Percentiles rank a stretch among this genome's conserved stretches.
phyloP scores from a whole-genome alignment of 2,888 invertebrate genomes.

The Yponomeuta malinellus region DNA sequence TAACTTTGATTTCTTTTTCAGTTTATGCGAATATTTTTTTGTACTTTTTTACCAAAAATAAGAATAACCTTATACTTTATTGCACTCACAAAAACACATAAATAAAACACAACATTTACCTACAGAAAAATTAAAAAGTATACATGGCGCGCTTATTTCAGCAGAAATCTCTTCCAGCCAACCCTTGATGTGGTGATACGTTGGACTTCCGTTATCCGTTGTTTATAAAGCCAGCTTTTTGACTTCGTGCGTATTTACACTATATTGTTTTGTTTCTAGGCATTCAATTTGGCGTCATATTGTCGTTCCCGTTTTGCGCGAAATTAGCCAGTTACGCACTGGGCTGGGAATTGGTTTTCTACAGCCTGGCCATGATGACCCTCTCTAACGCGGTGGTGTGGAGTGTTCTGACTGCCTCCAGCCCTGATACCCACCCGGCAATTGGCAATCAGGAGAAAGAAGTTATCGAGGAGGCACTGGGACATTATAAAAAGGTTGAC shows the following conservation, averaged over 20 bases:
- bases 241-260: neutral
- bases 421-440: slow-evolving; percentile 50
- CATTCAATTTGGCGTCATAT: slow-evolving; percentile 36
- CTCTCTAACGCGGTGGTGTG: slow-evolving; percentile 48
- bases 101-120: too few relatives aligned
- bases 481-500: slow-evolving; percentile 26
- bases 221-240: too few relatives aligned
- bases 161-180: too few relatives aligned
- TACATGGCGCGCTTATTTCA: too few relatives aligned
- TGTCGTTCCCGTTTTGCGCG: slow-evolving; percentile 44
- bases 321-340: slow-evolving; percentile 30
- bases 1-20: too few relatives aligned
- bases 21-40: too few relatives aligned
- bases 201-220: too few relatives aligned
- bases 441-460: slow-evolving; percentile 56
- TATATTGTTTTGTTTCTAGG: neutral
- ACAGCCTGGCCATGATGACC: slow-evolving; percentile 47
- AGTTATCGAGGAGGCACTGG: slow-evolving; percentile 45
- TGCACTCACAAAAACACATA: too few relatives aligned
- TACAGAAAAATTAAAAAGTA: too few relatives aligned
- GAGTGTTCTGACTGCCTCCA: slow-evolving; percentile 46
- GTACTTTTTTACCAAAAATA: too few relatives aligned
- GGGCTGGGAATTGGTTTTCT: slow-evolving; percentile 61
- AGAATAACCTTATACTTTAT: too few relatives aligned
- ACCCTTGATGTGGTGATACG: too few relatives aligned